phyloP scores from a whole-genome alignment of 2,113 vertebrate genomes.

The Garra rufa region DNA sequence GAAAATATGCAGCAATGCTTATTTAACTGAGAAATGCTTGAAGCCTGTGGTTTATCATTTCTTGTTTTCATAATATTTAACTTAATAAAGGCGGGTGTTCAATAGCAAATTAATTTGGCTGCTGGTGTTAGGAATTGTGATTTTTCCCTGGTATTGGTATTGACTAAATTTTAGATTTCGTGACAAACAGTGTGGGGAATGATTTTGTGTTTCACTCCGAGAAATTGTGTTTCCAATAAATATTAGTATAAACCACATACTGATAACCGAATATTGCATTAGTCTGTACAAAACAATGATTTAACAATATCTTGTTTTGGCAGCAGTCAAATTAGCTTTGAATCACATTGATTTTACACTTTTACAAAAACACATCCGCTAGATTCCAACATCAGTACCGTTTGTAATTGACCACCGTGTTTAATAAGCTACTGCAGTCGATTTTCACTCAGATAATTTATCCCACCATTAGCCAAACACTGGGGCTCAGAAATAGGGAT shows the following conservation, averaged over 20 bases:
- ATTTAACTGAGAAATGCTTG: neutral
- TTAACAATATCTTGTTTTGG: neutral
- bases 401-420: conserved; percentile 7
- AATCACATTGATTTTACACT: conserved; percentile 12
- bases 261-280: neutral
- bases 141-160: neutral
- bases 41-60: neutral
- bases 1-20: neutral
- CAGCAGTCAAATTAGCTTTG: neutral
- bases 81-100: neutral
- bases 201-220: neutral
- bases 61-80: neutral
- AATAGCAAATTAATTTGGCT: neutral
- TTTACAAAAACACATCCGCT: neutral
- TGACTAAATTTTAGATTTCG: neutral
- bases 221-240: neutral
- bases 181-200: neutral
- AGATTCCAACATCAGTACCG: neutral
- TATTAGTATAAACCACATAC: neutral
- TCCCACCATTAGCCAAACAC: conserved; percentile 18
- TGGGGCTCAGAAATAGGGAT: neutral
- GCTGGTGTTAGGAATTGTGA: neutral
- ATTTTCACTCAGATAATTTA: conserved; percentile 14
- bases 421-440: conserved; percentile 26
- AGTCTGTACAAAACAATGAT: neutral